Evolutionary conservation across 2,888 invertebrate species (phyloP), one percentile per base, ranked within the genome.

Genomic region (Laspeyria flexula): DNA sequence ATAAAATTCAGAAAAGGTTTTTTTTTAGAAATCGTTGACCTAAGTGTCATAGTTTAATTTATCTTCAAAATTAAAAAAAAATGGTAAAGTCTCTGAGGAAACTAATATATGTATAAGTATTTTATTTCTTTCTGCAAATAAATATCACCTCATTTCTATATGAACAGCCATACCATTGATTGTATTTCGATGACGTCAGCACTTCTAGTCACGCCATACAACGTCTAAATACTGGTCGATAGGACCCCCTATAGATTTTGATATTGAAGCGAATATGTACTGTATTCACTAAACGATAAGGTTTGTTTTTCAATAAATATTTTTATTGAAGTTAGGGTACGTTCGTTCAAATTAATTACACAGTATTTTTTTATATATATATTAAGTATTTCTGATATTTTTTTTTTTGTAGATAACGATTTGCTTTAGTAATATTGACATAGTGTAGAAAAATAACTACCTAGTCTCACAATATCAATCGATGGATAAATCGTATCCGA

Each of bases 171-270:
- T 25, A 25, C 7, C 46, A 50, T 58, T 58, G 63, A 65, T 65
- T 60, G 51, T 56, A 13, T 9, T 31, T 25, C 15, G 15, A 49
- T 71, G 68, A 69, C 65, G 68, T 69, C 57, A 67, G 68, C 69
- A 49, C 2, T 44, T 58, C 49, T 43, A 53, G 55, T 56, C 68
- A 71, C 68, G 65, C 65, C 52, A 71, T 55, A 37, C 46, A 37
- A 56, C 21, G 31, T 52, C 47, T 49, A 37, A 31, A 60, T 44
- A 5, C 29, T 11, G 6, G 13, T 41, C 35, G 40, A 50, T 45
- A 51, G 13, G 18, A 55, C 43, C 44, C 57, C 44, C 55, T 33
- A 44, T 27, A 35, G 16, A 7, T 4, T 16, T 29, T 10, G 2
- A 15, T 42, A 1, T 7, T 27, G 11, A 44, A 23, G 0, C 6